A percentile compares a stretch with the other conserved stretches of the same genome.
phyloP scores from a whole-genome alignment of 1,140 invertebrate genomes.

The Zaprionus kolodkinae region DNA sequence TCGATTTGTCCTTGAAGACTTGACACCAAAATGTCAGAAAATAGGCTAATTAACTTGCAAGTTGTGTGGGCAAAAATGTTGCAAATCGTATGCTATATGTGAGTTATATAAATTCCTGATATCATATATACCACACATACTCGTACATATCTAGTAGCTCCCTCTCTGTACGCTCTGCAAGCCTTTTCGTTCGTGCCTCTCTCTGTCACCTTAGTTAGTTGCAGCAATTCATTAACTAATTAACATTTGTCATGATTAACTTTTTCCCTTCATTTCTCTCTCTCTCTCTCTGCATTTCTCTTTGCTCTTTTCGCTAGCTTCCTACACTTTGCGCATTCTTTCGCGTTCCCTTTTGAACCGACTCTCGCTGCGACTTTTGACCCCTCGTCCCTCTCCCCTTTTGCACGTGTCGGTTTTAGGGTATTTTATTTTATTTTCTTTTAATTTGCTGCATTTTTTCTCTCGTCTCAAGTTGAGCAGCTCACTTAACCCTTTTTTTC shows the following conservation, averaged over 20 bases:
- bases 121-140: background rate
- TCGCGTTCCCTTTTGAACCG: background rate
- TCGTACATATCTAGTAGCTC: background rate
- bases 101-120: background rate
- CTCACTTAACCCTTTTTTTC: slow-evolving; percentile 65
- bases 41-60: slow-evolving; percentile 62
- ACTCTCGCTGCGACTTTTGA: background rate
- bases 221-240: slow-evolving; percentile 63
- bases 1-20: slow-evolving; percentile 51
- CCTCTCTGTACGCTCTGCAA: background rate
- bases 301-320: slow-evolving; percentile 15
- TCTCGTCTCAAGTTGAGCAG: slow-evolving; percentile 37
- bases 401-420: slow-evolving; percentile 10
- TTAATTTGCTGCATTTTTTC: slow-evolving; percentile 51
- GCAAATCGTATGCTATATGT: background rate
- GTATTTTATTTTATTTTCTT: slow-evolving; percentile 38
- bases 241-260: slow-evolving; percentile 64
- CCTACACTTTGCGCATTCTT: slow-evolving; percentile 1
- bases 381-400: background rate
- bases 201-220: slow-evolving; percentile 16
- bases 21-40: slow-evolving; percentile 63
- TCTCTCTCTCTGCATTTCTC: background rate
- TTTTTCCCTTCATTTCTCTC: slow-evolving; percentile 20
- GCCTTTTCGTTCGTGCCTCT: background rate
- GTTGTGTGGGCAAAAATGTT: background rate